Percentiles rank a stretch among this genome's conserved stretches.
These are phyloP conservation scores for Cyprinodon brontotheroides DNA, from an alignment of 2,113 vertebrate genomes.

Conservation along the genomic window DNA sequence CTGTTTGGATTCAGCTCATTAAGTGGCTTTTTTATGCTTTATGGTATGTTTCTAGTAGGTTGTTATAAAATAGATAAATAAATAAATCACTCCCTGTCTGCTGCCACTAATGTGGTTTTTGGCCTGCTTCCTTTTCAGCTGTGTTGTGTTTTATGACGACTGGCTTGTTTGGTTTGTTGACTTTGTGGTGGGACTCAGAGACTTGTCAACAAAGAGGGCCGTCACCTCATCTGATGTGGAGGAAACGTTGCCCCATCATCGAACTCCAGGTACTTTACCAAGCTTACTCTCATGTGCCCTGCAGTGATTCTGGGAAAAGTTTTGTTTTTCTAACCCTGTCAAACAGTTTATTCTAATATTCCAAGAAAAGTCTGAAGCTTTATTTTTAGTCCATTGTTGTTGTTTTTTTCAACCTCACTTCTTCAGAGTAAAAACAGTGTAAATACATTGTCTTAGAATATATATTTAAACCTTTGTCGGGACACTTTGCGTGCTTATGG, in stretches of 20 bases:
- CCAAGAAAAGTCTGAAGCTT: constrained; percentile 1
- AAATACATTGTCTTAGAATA: constrained; percentile 22
- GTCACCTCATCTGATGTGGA: constrained; percentile 62
- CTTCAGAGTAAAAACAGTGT: constrained; percentile 18
- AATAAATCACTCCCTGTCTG: constrained; percentile 53
- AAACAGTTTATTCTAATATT: constrained; percentile 40
- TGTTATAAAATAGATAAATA: constrained; percentile 46
- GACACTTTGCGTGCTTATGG: constrained; percentile 34
- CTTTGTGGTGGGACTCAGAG: constrained; percentile 61
- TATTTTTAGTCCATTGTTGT: not conserved
- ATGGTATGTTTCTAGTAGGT: constrained; percentile 56
- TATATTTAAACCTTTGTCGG: constrained; percentile 26
- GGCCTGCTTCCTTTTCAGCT: constrained; percentile 51
- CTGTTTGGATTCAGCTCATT: constrained; percentile 56
- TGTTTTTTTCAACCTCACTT: constrained; percentile 24
- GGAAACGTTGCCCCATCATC: constrained; percentile 34
- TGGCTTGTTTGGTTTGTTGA: constrained; percentile 68
- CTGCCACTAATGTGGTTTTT: constrained; percentile 54
- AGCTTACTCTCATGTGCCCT: constrained; percentile 44
- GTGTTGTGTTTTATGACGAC: constrained; percentile 50
- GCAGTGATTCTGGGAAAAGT: constrained; percentile 53
- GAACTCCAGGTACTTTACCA: constrained; percentile 68
- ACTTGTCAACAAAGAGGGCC: constrained; percentile 39
- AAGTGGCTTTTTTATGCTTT: constrained; percentile 56
- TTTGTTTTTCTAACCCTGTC: constrained; percentile 53